phyloP scores from a whole-genome alignment of 1,140 invertebrate species.

The Drosophila nigrodunni region DNA sequence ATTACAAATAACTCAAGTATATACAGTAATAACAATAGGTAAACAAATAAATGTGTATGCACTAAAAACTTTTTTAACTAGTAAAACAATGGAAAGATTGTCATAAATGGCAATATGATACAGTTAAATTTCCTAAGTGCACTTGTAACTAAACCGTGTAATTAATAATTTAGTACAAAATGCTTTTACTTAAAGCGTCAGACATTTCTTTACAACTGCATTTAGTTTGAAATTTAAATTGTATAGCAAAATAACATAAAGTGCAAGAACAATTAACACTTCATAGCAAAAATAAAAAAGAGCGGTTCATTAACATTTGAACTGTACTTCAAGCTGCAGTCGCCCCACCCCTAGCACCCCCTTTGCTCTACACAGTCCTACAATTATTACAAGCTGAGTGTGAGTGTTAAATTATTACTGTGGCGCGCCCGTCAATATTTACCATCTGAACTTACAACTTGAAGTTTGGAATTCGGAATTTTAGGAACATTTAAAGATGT shows the following conservation, averaged over 20 bases:
- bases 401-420: background rate
- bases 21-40: slow-evolving; percentile 11
- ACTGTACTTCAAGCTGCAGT: slow-evolving; percentile 18
- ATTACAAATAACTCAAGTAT: background rate
- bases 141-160: background rate
- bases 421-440: slow-evolving; percentile 12
- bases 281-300: background rate
- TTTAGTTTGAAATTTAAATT: background rate
- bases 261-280: slow-evolving; percentile 33
- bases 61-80: background rate
- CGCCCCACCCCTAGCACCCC: background rate
- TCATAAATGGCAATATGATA: background rate
- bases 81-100: background rate
- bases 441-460: slow-evolving; percentile 2
- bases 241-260: slow-evolving; percentile 14
- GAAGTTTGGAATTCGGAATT: slow-evolving; percentile 24
- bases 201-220: background rate
- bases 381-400: slow-evolving; percentile 1
- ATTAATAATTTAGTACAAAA: slow-evolving; percentile 3
- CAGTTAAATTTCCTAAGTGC: background rate
- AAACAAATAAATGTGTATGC: background rate
- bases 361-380: background rate
- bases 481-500: background rate
- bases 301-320: slow-evolving; percentile 50
- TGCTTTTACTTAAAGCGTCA: background rate